Percentiles rank a stretch among this genome's conserved stretches.
These are phyloP conservation scores for Drosophila murphyi DNA, from an alignment of 1,140 invertebrate genomes.

Conservation along the genomic window DNA sequence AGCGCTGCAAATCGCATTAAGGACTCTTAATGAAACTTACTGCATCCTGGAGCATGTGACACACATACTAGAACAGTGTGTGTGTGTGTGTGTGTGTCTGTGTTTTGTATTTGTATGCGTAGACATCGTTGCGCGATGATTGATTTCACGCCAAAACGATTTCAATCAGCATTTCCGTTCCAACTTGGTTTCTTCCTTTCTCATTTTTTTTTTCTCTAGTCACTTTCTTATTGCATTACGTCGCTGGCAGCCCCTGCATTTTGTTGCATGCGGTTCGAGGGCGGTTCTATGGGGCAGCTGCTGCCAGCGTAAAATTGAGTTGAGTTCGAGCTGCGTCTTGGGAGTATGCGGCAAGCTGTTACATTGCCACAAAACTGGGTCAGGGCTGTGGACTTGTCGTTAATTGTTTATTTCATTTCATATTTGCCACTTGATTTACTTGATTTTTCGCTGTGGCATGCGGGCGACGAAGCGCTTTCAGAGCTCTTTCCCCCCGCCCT, in stretches of 20 bases:
- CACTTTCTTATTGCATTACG: conserved; percentile 65
- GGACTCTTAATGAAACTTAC: conserved; percentile 82
- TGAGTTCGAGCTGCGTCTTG: conserved; percentile 26
- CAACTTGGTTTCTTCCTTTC: conserved; percentile 32
- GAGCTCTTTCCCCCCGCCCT: background rate
- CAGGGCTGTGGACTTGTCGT: conserved; percentile 21
- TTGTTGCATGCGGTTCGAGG: conserved; percentile 12
- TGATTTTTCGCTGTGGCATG: conserved; percentile 14
- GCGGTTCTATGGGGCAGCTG: conserved; percentile 21
- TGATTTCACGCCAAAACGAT: conserved; percentile 84
- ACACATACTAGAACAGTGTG: conserved; percentile 9
- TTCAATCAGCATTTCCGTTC: conserved; percentile 83
- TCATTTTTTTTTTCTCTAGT: conserved; percentile 30
- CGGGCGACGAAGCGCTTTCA: conserved; percentile 34
- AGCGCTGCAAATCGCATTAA: conserved; percentile 80
- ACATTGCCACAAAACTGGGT: conserved; percentile 40
- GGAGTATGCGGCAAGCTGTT: conserved; percentile 37
- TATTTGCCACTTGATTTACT: conserved; percentile 50
- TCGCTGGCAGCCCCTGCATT: conserved; percentile 31
- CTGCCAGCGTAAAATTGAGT: background rate
- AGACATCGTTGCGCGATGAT: conserved; percentile 75
- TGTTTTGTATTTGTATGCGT: conserved; percentile 44
- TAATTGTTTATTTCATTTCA: conserved; percentile 53
- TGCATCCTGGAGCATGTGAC: conserved; percentile 63
- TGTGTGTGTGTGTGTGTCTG: conserved; percentile 7